Conservation (phyloP, 2,113 vertebrate species). For the Dryoscopus gambensis region DNA sequence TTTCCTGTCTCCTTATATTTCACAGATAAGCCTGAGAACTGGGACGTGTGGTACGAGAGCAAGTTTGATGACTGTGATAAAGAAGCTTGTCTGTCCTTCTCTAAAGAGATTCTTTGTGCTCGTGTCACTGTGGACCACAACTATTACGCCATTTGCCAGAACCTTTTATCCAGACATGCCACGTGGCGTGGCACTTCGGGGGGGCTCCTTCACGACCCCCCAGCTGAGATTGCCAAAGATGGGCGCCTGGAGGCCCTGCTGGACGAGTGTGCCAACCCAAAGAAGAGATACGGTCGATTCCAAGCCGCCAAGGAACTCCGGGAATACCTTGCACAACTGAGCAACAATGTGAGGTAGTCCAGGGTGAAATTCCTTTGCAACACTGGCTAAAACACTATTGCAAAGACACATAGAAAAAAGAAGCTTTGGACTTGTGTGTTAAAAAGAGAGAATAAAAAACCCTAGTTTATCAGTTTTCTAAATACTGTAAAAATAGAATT, state of each 20-base stretch:
- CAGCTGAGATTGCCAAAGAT: slow-evolving; percentile 87
- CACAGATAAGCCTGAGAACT: slow-evolving; percentile 95
- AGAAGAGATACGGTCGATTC: slow-evolving; percentile 89
- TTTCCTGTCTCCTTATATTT: not conserved
- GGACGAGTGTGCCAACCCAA: slow-evolving; percentile 95
- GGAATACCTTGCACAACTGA: slow-evolving; percentile 89
- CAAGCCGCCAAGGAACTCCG: slow-evolving; percentile 92
- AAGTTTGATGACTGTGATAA: slow-evolving; percentile 97
- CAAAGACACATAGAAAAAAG: slow-evolving; percentile 17
- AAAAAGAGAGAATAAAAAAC: slow-evolving; percentile 8
- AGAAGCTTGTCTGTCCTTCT: slow-evolving; percentile 97
- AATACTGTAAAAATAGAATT: slow-evolving; percentile 47
- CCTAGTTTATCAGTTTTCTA: slow-evolving; percentile 31
- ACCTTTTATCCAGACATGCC: slow-evolving; percentile 92
- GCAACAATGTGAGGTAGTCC: slow-evolving; percentile 88
- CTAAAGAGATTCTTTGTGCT: slow-evolving; percentile 94
- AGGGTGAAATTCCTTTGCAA: not conserved
- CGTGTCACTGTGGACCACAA: slow-evolving; percentile 97
- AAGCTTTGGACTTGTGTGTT: slow-evolving; percentile 19
- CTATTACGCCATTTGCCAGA: slow-evolving; percentile 98
- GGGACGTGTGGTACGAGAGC: slow-evolving; percentile 97
- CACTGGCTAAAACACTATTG: slow-evolving; percentile 49
- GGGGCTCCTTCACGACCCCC: slow-evolving; percentile 93
- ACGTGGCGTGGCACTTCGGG: slow-evolving; percentile 95
- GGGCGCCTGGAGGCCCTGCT: slow-evolving; percentile 89